These are phyloP conservation scores for Anhinga rufa DNA, from an alignment of 2,113 vertebrate species.

Conservation along the genomic window DNA sequence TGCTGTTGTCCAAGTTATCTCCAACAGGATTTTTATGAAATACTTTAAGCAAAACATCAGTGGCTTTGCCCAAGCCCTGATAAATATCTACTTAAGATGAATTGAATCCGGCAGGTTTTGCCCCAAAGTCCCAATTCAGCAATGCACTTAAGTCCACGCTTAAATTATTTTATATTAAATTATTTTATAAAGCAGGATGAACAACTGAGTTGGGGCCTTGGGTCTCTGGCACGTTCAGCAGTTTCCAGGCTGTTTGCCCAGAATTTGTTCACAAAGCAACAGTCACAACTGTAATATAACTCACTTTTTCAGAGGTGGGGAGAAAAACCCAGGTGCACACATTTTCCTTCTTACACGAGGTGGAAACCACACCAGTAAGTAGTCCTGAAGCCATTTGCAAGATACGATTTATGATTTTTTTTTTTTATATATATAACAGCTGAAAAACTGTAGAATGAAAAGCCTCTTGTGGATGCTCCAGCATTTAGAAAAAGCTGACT, in stretches of 20 bases:
- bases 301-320: not conserved
- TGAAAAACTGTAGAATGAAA: not conserved
- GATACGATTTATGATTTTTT: not conserved
- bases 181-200: not conserved
- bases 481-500: not conserved
- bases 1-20: not conserved
- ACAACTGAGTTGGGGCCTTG: not conserved
- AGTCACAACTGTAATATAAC: not conserved
- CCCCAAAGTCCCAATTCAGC: not conserved
- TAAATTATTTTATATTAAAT: not conserved
- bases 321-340: not conserved
- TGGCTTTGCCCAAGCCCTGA: not conserved
- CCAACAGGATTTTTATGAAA: not conserved
- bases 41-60: not conserved
- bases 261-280: not conserved
- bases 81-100: not conserved
- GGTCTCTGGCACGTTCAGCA: not conserved
- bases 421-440: not conserved
- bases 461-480: not conserved
- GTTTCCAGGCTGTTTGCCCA: not conserved
- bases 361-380: not conserved
- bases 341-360: not conserved
- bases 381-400: not conserved
- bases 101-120: not conserved
- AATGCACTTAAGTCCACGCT: not conserved